phyloP scores from a whole-genome alignment of 1,140 invertebrate species.

The Chironomus striatipennis region DNA sequence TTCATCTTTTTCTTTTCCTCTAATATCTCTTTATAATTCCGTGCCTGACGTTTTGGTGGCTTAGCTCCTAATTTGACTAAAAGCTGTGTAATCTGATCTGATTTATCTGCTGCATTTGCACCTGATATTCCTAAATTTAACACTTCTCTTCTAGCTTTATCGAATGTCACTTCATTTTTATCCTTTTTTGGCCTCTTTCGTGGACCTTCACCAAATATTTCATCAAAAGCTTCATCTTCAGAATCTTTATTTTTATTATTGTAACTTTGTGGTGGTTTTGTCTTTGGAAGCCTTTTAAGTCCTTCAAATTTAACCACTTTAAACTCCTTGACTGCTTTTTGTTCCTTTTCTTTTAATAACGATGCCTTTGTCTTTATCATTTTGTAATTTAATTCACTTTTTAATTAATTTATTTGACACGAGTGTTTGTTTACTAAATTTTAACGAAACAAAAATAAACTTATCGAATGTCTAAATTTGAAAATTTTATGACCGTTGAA shows the following conservation, averaged over 20 bases:
- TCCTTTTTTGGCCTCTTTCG: not conserved
- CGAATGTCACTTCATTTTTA: not conserved
- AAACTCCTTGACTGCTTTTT: not conserved
- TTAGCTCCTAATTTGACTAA: conserved; percentile 54
- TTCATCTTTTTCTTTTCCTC: conserved; percentile 38
- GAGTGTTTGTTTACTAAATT: no score
- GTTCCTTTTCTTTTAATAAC: not conserved
- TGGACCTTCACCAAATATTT: not conserved
- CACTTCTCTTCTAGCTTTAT: conserved; percentile 49
- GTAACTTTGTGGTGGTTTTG: not conserved
- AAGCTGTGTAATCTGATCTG: conserved; percentile 48
- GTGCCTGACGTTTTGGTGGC: conserved; percentile 46
- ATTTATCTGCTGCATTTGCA: conserved; percentile 46
- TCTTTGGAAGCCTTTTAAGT: not conserved
- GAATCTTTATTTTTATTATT: not conserved
- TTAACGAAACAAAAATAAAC: no score
- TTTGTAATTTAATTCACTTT: not conserved
- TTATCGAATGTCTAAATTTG: no score
- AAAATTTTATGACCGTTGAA: no score
- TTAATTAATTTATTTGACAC: no score
- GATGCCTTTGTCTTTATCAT: conserved; percentile 17
- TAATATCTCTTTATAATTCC: conserved; percentile 50
- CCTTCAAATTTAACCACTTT: not conserved
- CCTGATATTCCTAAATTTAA: conserved; percentile 56
- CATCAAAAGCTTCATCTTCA: not conserved